Evolutionary conservation across 2,888 invertebrate genomes (phyloP), one percentile per base, ranked within the genome.

Genomic region (Hydropsyche betteni): DNA sequence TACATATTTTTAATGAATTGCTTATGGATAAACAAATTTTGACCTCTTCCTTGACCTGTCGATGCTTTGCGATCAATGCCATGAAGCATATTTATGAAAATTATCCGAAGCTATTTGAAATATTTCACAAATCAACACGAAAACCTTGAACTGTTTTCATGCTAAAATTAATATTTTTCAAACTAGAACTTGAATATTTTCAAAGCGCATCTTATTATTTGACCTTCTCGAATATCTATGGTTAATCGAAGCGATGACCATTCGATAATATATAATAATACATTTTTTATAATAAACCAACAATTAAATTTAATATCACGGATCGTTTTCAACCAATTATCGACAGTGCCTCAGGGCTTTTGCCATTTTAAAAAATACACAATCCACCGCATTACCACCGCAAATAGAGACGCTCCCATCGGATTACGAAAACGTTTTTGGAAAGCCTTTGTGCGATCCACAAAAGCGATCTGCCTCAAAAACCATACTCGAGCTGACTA

Each of bases 351-450:
- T 14, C 14, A 8, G 53, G 70, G 52, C 33, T 52, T 16, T 70
- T 51, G 16, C 12, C 52, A n/a, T 44, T 69, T 52, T 52, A 24
- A 70, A 70, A 70, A 70, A 52, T 14, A 51, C 69, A 69, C 69
- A 69, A 69, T 52, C n/a, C 51, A 34, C 16, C 50, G 5, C 10
- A 68, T 38, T 38, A 16, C 14, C 16, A 58, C 24, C 24, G 24
- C 24, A 58, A 16, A 16, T 58, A 64, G 64, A 64, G 34, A 34
- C 24, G 34, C 36, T 34, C 33, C 64, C 33, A 64, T 12, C 64
- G 64, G 64, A 64, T 64, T 64, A 64, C 34, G 64, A 64, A 64
- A 34, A 64, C 64, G 33, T 36, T 64, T 64, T 64, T n/a, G 64
- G 36, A 24, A 34, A 36, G 36, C 64, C 34, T 64, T 64, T 64